Base-by-base conservation (phyloP, 2,113 vertebrate genomes). In the Bambusicola thoracicus region DNA sequence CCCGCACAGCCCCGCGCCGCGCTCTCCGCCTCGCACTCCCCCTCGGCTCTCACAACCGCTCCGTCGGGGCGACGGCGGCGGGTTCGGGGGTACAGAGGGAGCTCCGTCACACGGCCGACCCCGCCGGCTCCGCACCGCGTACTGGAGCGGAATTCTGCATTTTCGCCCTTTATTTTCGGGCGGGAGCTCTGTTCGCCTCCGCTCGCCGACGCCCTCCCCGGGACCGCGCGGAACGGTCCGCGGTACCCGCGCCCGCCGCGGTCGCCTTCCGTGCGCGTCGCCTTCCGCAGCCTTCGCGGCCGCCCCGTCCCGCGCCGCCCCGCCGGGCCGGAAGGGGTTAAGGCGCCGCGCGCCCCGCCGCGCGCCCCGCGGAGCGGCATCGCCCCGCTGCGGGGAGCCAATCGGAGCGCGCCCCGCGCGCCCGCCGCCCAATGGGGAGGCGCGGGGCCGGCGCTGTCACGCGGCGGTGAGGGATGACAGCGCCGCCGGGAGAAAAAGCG, bases 381-480 rank as follows among this genome's bases (percentile, higher is more conserved):
- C 86, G 81, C 36, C 96, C 95, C 11, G 79, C 91, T 36, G 95
- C 72, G 73, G 65, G 69, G 95, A 97, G 55, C 98, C 98, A 99
- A 99, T 99, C 75, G 55, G 3, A 32, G 13, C 44, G 34, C 81
- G 10, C 27, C 72, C 44, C 32, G 78, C 24, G 68, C 46, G 38
- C 7, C 68, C 32, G 59, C 76, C 3, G 94, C 92, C 97, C 95
- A 85, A 94, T 22, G 69, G 67, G 53, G 77, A 89, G 94, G 94
- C 84, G 93, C 63, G 56, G 92, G 88, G 90, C 75, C 46, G 85
- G 67, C 94, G 91, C 97, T 98, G 98, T 98, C 98, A 97, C 96
- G 98, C 98, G 97, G 96, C 97, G 91, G 97, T 97, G 97, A 98
- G 98, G 97, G 97, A 97, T 97, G 97, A 97, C 92, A 96, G 96